Conservation (phyloP, 1,140 invertebrate species). For the Lysiphlebus fabarum region DNA sequence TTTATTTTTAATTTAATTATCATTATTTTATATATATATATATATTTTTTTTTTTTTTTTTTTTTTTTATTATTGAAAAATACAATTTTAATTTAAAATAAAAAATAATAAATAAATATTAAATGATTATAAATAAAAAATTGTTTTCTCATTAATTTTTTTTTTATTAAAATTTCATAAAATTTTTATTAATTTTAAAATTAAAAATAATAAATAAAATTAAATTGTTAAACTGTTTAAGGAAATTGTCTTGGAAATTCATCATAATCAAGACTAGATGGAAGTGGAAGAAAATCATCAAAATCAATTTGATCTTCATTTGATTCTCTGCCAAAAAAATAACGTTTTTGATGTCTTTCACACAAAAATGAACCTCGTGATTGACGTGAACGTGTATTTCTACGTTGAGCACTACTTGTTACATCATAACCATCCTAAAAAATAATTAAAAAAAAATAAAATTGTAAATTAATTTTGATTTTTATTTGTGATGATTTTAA, state of each 20-base stretch:
- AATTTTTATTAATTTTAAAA: too few relatives aligned
- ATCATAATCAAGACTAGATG: slow-evolving; percentile 44
- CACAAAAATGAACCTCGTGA: slow-evolving; percentile 44
- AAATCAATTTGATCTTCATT: slow-evolving; percentile 43
- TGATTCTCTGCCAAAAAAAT: slow-evolving; percentile 47
- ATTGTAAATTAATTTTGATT: slow-evolving; percentile 2
- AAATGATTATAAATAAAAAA: too few relatives aligned
- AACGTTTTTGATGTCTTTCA: slow-evolving; percentile 51
- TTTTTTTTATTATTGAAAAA: too few relatives aligned
- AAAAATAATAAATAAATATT: too few relatives aligned
- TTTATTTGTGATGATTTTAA: slow-evolving; percentile 18
- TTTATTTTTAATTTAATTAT: too few relatives aligned
- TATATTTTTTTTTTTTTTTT: too few relatives aligned
- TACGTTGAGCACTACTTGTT: slow-evolving; percentile 40
- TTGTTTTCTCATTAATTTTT: too few relatives aligned
- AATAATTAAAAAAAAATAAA: slow-evolving; percentile 3
- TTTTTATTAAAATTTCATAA: too few relatives aligned
- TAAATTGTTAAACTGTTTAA: too few relatives aligned
- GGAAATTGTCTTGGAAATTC: slow-evolving; percentile 49
- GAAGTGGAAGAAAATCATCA: slow-evolving; percentile 47
- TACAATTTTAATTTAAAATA: too few relatives aligned
- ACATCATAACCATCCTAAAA: slow-evolving; percentile 42
- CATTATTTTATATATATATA: too few relatives aligned
- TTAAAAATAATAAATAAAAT: too few relatives aligned
- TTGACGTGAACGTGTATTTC: slow-evolving; percentile 38